Percentiles rank a stretch among this genome's conserved stretches.
These are phyloP conservation scores for Drosophila aldrichi DNA, from an alignment of 2,888 invertebrate genomes.

Conservation along the genomic window DNA sequence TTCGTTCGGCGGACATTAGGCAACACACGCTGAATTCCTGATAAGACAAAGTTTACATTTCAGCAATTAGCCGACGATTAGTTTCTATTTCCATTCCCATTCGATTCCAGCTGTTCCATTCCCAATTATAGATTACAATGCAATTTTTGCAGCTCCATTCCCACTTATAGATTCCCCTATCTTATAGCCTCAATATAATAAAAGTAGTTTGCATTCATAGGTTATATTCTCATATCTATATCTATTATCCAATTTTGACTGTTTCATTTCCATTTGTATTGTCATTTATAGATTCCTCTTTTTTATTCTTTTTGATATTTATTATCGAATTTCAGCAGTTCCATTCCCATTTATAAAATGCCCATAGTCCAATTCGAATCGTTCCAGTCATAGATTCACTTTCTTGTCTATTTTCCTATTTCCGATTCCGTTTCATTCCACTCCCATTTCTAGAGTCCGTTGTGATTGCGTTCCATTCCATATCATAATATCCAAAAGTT, in stretches of 20 bases:
- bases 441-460: not conserved
- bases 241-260: not conserved
- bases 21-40: conserved; percentile 7
- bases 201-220: not conserved
- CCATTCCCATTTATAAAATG: too few relatives aligned
- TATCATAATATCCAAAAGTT: too few relatives aligned
- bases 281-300: not conserved
- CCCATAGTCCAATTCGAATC: not conserved
- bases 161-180: too few relatives aligned
- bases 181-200: not conserved
- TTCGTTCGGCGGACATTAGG: conserved; percentile 11
- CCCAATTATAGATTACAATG: not conserved
- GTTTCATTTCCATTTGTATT: not conserved
- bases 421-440: not conserved
- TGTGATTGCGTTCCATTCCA: too few relatives aligned
- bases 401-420: not conserved
- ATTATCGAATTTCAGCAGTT: too few relatives aligned
- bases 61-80: not conserved
- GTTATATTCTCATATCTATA: not conserved
- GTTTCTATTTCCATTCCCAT: not conserved
- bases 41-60: conserved; percentile 7
- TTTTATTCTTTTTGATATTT: not conserved
- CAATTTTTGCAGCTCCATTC: too few relatives aligned
- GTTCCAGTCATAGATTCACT: not conserved
- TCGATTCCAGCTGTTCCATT: not conserved